These are phyloP conservation scores for Germaria angustata DNA, from an alignment of 2,888 invertebrate genomes.

Conservation along the genomic window DNA sequence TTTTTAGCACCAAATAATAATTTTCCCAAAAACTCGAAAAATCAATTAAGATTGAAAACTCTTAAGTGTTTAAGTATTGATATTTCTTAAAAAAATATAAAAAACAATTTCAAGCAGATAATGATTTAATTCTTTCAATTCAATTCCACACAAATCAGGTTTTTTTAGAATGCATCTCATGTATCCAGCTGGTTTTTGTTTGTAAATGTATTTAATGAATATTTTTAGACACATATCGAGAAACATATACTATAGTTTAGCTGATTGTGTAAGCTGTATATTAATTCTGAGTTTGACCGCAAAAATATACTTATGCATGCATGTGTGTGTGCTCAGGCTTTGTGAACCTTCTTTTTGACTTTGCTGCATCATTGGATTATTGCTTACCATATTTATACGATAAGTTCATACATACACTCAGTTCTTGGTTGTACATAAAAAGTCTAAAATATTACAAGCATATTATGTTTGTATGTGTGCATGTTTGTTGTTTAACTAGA, in stretches of 20 bases:
- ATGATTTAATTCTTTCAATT: slow-evolving; percentile 13
- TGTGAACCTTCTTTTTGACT: slow-evolving; percentile 19
- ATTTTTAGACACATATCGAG: slow-evolving; percentile 56
- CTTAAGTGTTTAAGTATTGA: too few species aligned
- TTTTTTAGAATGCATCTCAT: slow-evolving; percentile 45
- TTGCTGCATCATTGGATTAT: slow-evolving; percentile 24
- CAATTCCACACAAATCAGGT: slow-evolving; percentile 30
- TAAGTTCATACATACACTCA: slow-evolving; percentile 10
- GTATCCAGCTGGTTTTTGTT: slow-evolving; percentile 29
- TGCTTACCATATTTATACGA: slow-evolving; percentile 8
- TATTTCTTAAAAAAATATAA: too few species aligned
- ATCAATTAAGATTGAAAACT: too few species aligned
- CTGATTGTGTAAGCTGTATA: slow-evolving; percentile 57
- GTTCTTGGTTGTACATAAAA: neutral
- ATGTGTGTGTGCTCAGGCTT: neutral
- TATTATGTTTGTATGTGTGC: neutral
- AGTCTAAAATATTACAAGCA: slow-evolving; percentile 30
- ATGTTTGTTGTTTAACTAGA: slow-evolving; percentile 32
- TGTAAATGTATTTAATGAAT: slow-evolving; percentile 36
- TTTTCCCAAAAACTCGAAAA: too few species aligned
- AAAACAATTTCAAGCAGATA: too few species aligned
- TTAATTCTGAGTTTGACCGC: slow-evolving; percentile 55
- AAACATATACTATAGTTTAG: slow-evolving; percentile 17
- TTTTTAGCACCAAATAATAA: too few species aligned
- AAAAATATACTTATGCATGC: slow-evolving; percentile 26